Evolutionary conservation across 1,140 invertebrate species (phyloP).

Genomic region (Augochlora pura): DNA sequence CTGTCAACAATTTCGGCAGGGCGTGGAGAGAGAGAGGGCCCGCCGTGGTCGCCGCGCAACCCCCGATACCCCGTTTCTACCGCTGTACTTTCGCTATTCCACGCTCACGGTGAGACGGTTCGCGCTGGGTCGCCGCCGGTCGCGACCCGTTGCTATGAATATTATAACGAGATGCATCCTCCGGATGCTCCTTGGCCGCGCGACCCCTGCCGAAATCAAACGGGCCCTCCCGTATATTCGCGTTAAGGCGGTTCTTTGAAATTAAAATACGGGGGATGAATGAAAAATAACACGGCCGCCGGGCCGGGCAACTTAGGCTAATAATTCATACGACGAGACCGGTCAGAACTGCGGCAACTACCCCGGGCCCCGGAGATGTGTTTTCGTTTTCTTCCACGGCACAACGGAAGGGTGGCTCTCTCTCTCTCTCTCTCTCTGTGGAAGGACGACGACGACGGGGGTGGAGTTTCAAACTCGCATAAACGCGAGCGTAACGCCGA

Average conservation of each 20-base stretch:
- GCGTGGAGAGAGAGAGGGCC: too few species aligned
- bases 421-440: too few species aligned
- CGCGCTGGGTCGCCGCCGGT: too few species aligned
- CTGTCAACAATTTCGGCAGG: constrained; percentile 48
- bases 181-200: not conserved
- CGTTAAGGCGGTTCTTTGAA: not conserved
- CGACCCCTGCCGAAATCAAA: not conserved
- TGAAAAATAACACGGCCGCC: not conserved
- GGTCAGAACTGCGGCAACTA: constrained; percentile 34
- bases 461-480: constrained; percentile 59
- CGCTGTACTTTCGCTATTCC: not conserved
- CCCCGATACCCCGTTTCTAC: not conserved
- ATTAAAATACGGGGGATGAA: not conserved
- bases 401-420: constrained; percentile 47
- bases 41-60: not conserved
- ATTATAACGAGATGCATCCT: not conserved
- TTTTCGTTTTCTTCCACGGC: constrained; percentile 47
- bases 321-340: constrained; percentile 43
- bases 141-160: not conserved
- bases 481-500: constrained; percentile 45
- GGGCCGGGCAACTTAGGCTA: constrained; percentile 6
- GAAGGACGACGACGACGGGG: constrained; percentile 15
- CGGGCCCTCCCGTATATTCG: not conserved
- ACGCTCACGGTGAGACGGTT: too few species aligned
- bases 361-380: constrained; percentile 25